These are phyloP conservation scores for Sitta europaea DNA, from an alignment of 2,113 vertebrate genomes.

Conservation along the genomic window DNA sequence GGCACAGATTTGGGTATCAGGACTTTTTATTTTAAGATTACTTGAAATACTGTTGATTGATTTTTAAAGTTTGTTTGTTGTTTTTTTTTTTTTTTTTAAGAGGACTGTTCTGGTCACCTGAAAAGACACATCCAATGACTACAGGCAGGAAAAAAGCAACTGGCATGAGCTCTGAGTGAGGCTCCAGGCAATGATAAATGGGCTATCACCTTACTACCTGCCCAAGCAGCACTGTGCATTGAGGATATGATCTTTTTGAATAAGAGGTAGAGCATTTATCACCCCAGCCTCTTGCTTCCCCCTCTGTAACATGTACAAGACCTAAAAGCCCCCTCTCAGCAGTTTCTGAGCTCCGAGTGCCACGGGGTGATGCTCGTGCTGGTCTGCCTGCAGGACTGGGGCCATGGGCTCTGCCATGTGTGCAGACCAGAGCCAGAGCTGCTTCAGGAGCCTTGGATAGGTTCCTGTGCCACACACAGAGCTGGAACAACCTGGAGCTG, in stretches of 20 bases:
- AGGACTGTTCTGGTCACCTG: not conserved
- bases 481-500: not conserved
- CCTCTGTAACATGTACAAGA: fast-evolving
- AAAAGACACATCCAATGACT: not conserved
- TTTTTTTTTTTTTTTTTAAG: no score
- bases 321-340: not conserved
- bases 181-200: fast-evolving
- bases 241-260: fast-evolving
- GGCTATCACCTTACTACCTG: not conserved
- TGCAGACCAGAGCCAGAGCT: not conserved
- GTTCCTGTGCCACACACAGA: not conserved
- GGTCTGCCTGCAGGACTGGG: not conserved
- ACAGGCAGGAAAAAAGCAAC: not conserved
- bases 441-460: not conserved
- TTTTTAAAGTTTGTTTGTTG: not conserved
- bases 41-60: not conserved
- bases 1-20: not conserved
- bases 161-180: not conserved
- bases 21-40: not conserved
- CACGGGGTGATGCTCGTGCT: not conserved
- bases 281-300: not conserved
- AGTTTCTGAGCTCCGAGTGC: not conserved
- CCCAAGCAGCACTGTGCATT: fast-evolving
- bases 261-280: not conserved
- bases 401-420: not conserved